These are phyloP conservation scores for Myotis vivesi DNA, from an alignment of 2,797 vertebrate species.

Conservation along the genomic window DNA sequence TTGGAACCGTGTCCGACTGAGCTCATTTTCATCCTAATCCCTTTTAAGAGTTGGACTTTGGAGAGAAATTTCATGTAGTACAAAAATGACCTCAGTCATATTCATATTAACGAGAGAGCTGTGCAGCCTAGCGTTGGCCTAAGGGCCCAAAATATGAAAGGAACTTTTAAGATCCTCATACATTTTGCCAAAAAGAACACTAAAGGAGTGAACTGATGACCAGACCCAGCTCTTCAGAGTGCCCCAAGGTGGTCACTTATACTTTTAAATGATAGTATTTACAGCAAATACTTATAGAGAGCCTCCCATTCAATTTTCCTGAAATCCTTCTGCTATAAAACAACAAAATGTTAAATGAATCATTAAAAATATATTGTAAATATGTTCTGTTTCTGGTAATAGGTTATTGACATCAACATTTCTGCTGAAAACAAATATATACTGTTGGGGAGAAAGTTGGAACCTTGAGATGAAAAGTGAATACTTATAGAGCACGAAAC, in stretches of 20 bases:
- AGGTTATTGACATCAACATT: not conserved
- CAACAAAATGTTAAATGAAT: not conserved
- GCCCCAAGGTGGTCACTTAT: not conserved
- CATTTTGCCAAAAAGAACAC: not conserved
- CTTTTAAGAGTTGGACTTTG: conserved; percentile 19
- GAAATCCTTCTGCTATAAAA: not conserved
- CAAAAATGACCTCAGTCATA: conserved; percentile 43
- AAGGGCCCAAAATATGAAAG: not conserved
- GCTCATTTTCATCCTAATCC: conserved; percentile 32
- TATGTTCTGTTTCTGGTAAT: not conserved
- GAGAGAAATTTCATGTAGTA: conserved; percentile 33
- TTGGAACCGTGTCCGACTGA: not conserved
- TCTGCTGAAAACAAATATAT: not conserved
- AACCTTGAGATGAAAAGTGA: not conserved
- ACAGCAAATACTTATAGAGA: not conserved
- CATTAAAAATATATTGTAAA: not conserved
- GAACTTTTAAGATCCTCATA: not conserved
- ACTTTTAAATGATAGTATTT: not conserved
- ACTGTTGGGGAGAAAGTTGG: not conserved
- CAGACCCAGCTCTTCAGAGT: not conserved
- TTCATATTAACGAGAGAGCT: conserved; percentile 42
- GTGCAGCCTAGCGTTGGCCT: not conserved
- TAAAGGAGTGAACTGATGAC: not conserved
- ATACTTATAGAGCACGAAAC: not conserved
- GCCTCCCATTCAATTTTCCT: not conserved